Base-by-base conservation (phyloP, 2,888 invertebrate genomes). In the Phyto melanocephala region DNA sequence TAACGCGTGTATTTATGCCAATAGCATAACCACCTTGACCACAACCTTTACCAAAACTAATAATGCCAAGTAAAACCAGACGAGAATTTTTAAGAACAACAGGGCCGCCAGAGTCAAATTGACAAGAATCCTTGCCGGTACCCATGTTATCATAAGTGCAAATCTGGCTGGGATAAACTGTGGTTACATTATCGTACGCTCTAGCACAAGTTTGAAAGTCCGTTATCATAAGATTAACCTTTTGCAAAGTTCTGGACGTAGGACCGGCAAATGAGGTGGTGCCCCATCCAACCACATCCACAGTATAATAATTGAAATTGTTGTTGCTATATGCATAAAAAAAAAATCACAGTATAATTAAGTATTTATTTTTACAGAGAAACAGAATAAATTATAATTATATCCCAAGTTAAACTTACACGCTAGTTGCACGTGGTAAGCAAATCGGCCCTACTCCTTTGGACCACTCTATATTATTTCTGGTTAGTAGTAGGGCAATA, bases 381-480 rank as follows among this genome's bases (percentile, higher is more conserved):
- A n/a, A n/a, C n/a, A n/a, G n/a, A n/a, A n/a, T n/a, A n/a, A n/a
- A n/a, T n/a, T n/a, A n/a, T n/a, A 63, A 42, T 10, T 28, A 22
- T 37, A 33, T n/a, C 13, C n/a, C 11, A n/a, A 47, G 15, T 22
- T 40, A 11, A 11, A 86, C 87, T 87, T 82, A 90, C 90, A 75
- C 33, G 13, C 13, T 67, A 5, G 33, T n/a, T 0, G 37, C 0
- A 5, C 80, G 74, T 8, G 94, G 94, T 56, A 94, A 87, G 86
- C 94, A 94, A 62, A 91, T 92, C 0, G 94, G 94, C 0, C 94
- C 93, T 4, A 94, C 93, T 37, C 91, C 90, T 0, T 91, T 86
- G 20, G 90, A 92, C 87, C 92, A 94, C 2, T 77, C 70, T 0
- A 94, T 93, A 0, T 56, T 47, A 0, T 68, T 84, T 0, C 78